These are phyloP conservation scores for Nomada hirtipes DNA, from an alignment of 2,888 invertebrate genomes.

Conservation along the genomic window DNA sequence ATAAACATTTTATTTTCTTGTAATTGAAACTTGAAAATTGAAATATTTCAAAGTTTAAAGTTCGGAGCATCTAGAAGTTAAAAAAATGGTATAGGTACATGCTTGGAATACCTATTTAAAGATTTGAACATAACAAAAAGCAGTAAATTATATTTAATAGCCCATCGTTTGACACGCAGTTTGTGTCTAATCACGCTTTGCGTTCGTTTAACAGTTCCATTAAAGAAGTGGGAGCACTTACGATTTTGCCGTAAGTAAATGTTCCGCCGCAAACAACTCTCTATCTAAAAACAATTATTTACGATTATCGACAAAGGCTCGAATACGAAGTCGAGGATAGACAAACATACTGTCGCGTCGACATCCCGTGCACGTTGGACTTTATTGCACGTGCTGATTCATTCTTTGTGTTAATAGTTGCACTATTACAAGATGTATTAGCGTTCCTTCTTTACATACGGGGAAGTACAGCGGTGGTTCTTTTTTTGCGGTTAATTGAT, in stretches of 20 bases:
- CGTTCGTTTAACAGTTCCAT: background rate
- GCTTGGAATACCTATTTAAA: no score
- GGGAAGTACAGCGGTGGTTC: slow-evolving; percentile 13
- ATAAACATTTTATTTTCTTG: background rate
- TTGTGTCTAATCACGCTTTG: background rate
- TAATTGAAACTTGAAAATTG: background rate
- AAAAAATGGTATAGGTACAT: no score
- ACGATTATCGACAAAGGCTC: slow-evolving; percentile 46
- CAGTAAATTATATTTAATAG: no score
- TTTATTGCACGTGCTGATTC: slow-evolving; percentile 71
- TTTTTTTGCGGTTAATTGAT: background rate
- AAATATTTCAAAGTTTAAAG: background rate
- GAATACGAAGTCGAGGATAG: slow-evolving; percentile 2
- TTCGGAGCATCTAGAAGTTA: no score
- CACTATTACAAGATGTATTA: slow-evolving; percentile 21
- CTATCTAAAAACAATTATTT: slow-evolving; percentile 55
- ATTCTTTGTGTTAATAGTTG: slow-evolving; percentile 48
- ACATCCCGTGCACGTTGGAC: slow-evolving; percentile 63
- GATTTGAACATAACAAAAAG: no score
- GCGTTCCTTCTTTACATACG: background rate
- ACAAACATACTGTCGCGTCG: slow-evolving; percentile 22
- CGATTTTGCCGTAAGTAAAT: slow-evolving; percentile 2
- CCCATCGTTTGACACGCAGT: background rate
- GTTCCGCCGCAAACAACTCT: slow-evolving; percentile 37
- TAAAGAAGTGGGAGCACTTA: slow-evolving; percentile 19